Evolutionary conservation across 2,113 vertebrate genomes (phyloP).

Genomic region (Parotia lawesii): DNA sequence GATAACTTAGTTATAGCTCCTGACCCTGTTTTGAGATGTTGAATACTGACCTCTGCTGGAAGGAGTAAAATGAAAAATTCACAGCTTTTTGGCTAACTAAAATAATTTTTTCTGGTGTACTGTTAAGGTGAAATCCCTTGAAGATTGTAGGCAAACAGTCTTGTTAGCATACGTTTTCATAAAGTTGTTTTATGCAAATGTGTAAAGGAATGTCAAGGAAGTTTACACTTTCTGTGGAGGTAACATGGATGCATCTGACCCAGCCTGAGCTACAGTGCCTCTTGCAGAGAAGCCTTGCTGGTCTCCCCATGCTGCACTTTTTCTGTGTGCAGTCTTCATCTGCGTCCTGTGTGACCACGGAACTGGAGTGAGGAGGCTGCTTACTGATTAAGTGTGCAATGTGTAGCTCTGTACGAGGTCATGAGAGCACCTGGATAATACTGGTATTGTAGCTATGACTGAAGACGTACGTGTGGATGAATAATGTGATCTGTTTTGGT

Average conservation of each 20-base stretch:
- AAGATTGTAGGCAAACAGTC: neutral
- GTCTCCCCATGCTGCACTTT: neutral
- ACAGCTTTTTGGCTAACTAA: rapidly evolving
- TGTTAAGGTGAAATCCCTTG: neutral
- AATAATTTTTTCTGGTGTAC: neutral
- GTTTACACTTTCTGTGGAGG: neutral
- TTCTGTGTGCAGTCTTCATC: neutral
- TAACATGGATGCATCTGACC: neutral
- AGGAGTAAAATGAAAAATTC: neutral
- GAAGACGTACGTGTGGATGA: neutral
- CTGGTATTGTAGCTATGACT: neutral
- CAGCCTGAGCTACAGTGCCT: neutral
- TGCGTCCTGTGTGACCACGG: neutral
- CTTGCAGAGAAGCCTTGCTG: neutral
- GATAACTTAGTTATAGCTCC: neutral
- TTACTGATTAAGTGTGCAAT: neutral
- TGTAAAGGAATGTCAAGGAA: neutral
- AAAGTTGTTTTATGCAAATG: neutral
- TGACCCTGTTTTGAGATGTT: neutral
- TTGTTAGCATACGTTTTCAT: neutral
- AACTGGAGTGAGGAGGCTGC: neutral
- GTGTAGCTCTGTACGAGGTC: neutral
- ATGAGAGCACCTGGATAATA: neutral
- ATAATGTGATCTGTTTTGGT: neutral
- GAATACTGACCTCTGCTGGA: slow-evolving; percentile 27